phyloP scores from a whole-genome alignment of 2,888 invertebrate species.

The Dermolepida albohirtum region DNA sequence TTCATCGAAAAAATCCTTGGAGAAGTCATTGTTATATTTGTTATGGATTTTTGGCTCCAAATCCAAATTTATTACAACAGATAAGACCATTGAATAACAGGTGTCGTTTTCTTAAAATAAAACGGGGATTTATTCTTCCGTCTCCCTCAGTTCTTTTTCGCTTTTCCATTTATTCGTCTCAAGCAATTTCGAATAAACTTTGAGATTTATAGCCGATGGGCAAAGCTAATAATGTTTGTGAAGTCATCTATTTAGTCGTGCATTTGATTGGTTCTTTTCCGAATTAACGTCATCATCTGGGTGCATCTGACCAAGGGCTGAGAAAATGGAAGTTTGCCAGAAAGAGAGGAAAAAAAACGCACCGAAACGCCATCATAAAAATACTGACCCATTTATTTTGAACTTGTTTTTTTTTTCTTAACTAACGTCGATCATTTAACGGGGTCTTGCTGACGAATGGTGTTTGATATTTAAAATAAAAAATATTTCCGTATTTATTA shows the following conservation, averaged over 20 bases:
- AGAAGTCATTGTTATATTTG: too few species aligned
- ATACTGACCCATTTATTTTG: constrained; percentile 36
- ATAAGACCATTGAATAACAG: too few species aligned
- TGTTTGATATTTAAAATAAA: constrained; percentile 2
- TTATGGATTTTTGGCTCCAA: too few species aligned
- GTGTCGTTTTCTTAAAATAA: too few species aligned
- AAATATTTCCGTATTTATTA: not conserved
- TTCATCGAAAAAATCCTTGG: too few species aligned
- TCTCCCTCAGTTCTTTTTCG: constrained; percentile 5
- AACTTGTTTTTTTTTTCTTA: not conserved
- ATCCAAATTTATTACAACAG: too few species aligned
- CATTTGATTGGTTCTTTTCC: constrained; percentile 15
- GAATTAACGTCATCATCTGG: constrained; percentile 7
- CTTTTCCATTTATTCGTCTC: constrained; percentile 4
- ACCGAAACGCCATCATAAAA: constrained; percentile 29
- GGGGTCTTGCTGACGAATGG: not conserved
- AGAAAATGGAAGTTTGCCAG: constrained; percentile 45
- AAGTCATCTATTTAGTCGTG: not conserved
- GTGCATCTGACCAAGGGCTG: constrained; percentile 44
- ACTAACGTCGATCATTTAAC: constrained; percentile 3
- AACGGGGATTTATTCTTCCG: too few species aligned
- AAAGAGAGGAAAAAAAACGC: not conserved
- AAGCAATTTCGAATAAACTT: constrained; percentile 14
- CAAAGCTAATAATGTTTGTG: constrained; percentile 1
- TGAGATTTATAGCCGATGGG: constrained; percentile 15